These are phyloP conservation scores for Aphodius sticticus DNA, from an alignment of 2,888 invertebrate genomes.

Conservation along the genomic window DNA sequence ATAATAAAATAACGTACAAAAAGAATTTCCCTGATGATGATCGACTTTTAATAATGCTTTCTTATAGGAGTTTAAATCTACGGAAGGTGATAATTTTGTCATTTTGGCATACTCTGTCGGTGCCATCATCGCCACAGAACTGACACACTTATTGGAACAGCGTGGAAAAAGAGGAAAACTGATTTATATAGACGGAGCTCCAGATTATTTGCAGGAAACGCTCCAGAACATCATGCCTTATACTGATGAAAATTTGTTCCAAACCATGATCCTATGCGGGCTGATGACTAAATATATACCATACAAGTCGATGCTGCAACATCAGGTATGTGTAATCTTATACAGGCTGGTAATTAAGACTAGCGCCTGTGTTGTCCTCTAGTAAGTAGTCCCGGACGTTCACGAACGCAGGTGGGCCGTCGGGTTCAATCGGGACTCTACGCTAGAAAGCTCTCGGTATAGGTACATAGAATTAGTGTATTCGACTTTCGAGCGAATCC, in stretches of 20 bases:
- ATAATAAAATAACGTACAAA: too few relatives aligned
- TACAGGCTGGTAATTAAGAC: too few relatives aligned
- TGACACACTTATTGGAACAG: constrained; percentile 74
- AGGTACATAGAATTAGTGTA: too few relatives aligned
- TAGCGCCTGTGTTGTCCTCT: too few relatives aligned
- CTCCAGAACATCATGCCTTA: constrained; percentile 57
- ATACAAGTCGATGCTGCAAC: neutral
- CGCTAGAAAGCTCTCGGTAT: too few relatives aligned
- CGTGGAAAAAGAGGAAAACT: constrained; percentile 67
- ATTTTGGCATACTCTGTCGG: constrained; percentile 90
- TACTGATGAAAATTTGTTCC: constrained; percentile 44
- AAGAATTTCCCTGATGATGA: neutral
- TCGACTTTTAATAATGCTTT: constrained; percentile 7
- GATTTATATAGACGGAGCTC: constrained; percentile 81
- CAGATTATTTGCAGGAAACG: constrained; percentile 67
- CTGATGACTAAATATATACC: constrained; percentile 8
- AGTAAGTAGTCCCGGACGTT: too few relatives aligned
- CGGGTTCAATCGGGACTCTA: too few relatives aligned
- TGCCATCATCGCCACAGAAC: constrained; percentile 75
- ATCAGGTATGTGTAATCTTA: neutral
- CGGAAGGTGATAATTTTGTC: constrained; percentile 62
- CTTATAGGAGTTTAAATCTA: constrained; percentile 7
- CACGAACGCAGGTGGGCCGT: too few relatives aligned
- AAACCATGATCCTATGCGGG: neutral
- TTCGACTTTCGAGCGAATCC: too few relatives aligned